Conservation (phyloP, 2,888 invertebrate species). For the Coecobrya sp. region DNA sequence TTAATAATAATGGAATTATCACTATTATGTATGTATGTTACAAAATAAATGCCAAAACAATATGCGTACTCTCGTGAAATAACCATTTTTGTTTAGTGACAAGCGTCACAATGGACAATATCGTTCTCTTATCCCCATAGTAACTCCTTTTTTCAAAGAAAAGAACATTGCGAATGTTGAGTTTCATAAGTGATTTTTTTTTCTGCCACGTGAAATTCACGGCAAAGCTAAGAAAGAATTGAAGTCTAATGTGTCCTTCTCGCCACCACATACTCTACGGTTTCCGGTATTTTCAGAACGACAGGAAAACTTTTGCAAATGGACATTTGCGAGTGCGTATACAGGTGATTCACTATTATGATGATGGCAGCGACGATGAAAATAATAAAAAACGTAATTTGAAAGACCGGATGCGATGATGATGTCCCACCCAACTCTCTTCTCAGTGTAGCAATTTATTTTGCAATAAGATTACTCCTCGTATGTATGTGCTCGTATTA, state of each 20-base stretch:
- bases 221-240: background rate
- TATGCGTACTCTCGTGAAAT: too few species aligned
- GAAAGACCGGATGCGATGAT: conserved; percentile 11
- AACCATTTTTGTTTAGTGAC: too few species aligned
- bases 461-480: background rate
- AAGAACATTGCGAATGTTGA: too few species aligned
- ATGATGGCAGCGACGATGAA: background rate
- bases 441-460: conserved; percentile 5
- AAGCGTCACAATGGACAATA: too few species aligned
- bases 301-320: background rate
- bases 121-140: too few species aligned
- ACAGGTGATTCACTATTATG: background rate
- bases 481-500: background rate
- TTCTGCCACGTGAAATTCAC: background rate
- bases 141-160: too few species aligned
- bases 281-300: background rate
- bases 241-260: background rate
- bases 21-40: too few species aligned
- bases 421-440: background rate
- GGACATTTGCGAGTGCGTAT: background rate
- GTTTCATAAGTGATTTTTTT: too few species aligned
- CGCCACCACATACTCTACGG: background rate
- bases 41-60: too few species aligned
- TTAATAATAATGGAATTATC: background rate
- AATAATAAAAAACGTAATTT: conserved; percentile 5